Conservation (phyloP, 2,888 invertebrate species). For the Bedellia somnulentella region DNA sequence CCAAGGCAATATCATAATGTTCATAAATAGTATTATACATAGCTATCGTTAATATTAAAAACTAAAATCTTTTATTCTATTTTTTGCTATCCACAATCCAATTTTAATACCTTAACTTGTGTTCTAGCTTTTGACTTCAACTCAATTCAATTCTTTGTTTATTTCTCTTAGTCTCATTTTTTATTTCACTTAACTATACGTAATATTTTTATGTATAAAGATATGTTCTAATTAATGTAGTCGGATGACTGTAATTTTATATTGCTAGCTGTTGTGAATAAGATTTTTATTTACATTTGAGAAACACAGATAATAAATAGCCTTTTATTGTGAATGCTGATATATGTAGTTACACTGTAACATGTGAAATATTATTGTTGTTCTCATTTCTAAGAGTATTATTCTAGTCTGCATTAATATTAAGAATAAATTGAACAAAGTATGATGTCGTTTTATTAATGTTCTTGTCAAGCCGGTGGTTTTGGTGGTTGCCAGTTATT, state of each 20-base stretch:
- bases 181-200: too few species aligned
- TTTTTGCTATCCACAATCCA: too few species aligned
- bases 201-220: slow-evolving; percentile 1
- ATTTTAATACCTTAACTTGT: too few species aligned
- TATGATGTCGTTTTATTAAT: slow-evolving; percentile 14
- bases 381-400: slow-evolving; percentile 62
- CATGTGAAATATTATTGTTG: slow-evolving; percentile 58
- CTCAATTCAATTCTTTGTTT: too few species aligned
- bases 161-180: too few species aligned
- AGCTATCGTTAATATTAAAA: too few species aligned
- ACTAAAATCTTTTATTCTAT: too few species aligned
- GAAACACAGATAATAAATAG: slow-evolving; percentile 55
- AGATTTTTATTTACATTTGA: slow-evolving; percentile 52
- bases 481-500: too few species aligned
- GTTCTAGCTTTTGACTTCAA: too few species aligned
- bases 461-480: too few species aligned
- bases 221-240: slow-evolving; percentile 34
- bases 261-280: slow-evolving; percentile 61
- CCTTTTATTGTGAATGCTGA: slow-evolving; percentile 55
- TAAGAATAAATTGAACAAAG: slow-evolving; percentile 59
- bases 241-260: slow-evolving; percentile 53
- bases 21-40: too few species aligned
- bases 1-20: slow-evolving; percentile 1
- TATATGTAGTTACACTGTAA: slow-evolving; percentile 55
- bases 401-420: slow-evolving; percentile 62